Evolutionary conservation across 2,797 vertebrate species (phyloP).

Genomic region (Artibeus jamaicensis): DNA sequence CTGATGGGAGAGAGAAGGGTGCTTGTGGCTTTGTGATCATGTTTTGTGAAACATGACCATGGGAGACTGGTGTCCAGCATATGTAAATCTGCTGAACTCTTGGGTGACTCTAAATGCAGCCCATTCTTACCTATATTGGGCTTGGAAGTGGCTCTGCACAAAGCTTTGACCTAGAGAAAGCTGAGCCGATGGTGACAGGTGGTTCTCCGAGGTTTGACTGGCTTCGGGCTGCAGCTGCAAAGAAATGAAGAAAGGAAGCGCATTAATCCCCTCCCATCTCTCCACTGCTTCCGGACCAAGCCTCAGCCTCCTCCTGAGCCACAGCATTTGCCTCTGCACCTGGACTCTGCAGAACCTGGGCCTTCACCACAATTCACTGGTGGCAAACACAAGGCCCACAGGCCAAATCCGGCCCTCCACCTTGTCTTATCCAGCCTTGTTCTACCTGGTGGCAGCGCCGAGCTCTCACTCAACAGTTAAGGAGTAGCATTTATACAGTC

Average conservation of each 20-base stretch:
- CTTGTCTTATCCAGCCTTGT: too few species aligned
- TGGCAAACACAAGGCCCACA: too few species aligned
- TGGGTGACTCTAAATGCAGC: not conserved
- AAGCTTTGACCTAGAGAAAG: constrained; percentile 88
- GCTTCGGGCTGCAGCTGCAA: constrained; percentile 81
- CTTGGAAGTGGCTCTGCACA: constrained; percentile 96
- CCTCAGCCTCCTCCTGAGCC: not conserved
- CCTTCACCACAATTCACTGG: not conserved
- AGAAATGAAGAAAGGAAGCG: constrained; percentile 17
- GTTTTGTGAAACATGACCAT: not conserved
- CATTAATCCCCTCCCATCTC: not conserved
- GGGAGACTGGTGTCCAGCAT: not conserved
- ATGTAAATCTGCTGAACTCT: not conserved
- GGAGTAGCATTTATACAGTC: too few species aligned
- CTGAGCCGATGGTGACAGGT: constrained; percentile 63
- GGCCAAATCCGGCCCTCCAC: too few species aligned
- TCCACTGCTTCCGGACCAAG: not conserved
- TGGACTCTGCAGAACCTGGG: not conserved
- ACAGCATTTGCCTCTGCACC: not conserved
- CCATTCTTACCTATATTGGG: constrained; percentile 92
- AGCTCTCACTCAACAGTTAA: too few species aligned
- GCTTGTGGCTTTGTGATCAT: not conserved
- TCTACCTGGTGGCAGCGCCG: too few species aligned
- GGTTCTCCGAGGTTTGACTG: constrained; percentile 75
- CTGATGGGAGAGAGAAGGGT: not conserved